Evolutionary conservation across 2,888 invertebrate species (phyloP), one percentile per base, ranked within the genome.

Genomic region (Helleia helle): DNA sequence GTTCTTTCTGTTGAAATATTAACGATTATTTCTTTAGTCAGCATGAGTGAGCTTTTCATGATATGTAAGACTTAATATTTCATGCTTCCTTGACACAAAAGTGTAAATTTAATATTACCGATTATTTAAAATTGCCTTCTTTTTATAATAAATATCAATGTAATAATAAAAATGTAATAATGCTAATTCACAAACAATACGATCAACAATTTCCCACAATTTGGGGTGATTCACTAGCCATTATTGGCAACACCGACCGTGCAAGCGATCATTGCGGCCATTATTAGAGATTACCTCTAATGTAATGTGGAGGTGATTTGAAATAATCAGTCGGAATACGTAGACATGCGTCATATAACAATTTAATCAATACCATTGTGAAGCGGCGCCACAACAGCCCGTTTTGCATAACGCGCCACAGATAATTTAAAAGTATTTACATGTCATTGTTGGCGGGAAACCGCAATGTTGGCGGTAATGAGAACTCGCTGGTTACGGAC

Each of bases 241-340:
- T 59, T 58, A 58, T 68, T 70, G 68, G 70, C 66, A 72, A 67
- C 69, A 70, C 64, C 50, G 52, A 48, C 51, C 52, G 50, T 55
- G 51, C 52, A 49, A 48, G 51, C 60, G 60, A 63, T 64, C 59
- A 58, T 53, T 55, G 63, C 65, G 63, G 66, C 73, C 73, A 76
- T 80, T 74, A 72, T 62, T 52, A 58, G 66, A 76, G 81, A 79
- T 81, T 77, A 80, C 75, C 68, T 66, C 67, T 76, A 79, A 75
- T 80, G 79, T 77, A 68, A 79, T 71, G 75, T 71, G 72, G 62
- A 63, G 75, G 72, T 70, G 74, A 83, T 83, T 80, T 77, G 74
- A 83, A 81, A 83, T 83, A 81, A 83, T 81, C 76, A 69, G 75
- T 56, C 65, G 67, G 77, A 79, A 79, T 76, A 77, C 66, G 51